Evolutionary conservation across 2,113 vertebrate species (phyloP).

Genomic region (Speoplatyrhinus poulsoni): DNA sequence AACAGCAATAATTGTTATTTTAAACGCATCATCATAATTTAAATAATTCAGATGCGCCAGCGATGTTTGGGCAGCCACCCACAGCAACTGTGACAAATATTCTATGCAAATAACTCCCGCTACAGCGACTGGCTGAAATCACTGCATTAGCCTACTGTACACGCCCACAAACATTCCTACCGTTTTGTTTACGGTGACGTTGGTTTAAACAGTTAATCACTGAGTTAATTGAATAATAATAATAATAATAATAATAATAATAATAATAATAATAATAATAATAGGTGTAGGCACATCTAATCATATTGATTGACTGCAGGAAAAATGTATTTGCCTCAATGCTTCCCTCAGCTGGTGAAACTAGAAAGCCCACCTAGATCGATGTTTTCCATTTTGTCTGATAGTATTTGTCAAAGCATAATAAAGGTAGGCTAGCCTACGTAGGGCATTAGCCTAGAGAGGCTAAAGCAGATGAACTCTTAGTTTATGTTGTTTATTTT

Average conservation of each 20-base stretch:
- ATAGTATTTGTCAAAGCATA: not conserved
- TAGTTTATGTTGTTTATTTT: no score
- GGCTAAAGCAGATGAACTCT: no score
- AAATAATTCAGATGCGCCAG: not conserved
- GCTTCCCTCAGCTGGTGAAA: slow-evolving; percentile 41
- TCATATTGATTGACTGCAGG: no score
- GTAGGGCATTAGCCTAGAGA: no score
- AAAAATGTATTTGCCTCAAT: slow-evolving; percentile 13
- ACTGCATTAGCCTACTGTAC: not conserved
- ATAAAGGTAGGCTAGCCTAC: not conserved
- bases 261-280: no score
- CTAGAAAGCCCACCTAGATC: not conserved
- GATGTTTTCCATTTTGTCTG: not conserved
- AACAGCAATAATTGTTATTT: no score
- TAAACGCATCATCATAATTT: no score
- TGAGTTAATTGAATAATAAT: no score
- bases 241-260: no score
- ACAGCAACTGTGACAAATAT: slow-evolving; percentile 5
- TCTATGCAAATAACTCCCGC: slow-evolving; percentile 40
- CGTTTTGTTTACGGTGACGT: not conserved
- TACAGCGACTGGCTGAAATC: slow-evolving; percentile 38
- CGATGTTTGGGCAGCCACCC: slow-evolving; percentile 46
- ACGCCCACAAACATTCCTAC: slow-evolving; percentile 30
- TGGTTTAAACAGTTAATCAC: not conserved
- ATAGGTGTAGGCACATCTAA: no score